Conservation (phyloP, 2,113 vertebrate genomes). For the Pandion haliaetus region DNA sequence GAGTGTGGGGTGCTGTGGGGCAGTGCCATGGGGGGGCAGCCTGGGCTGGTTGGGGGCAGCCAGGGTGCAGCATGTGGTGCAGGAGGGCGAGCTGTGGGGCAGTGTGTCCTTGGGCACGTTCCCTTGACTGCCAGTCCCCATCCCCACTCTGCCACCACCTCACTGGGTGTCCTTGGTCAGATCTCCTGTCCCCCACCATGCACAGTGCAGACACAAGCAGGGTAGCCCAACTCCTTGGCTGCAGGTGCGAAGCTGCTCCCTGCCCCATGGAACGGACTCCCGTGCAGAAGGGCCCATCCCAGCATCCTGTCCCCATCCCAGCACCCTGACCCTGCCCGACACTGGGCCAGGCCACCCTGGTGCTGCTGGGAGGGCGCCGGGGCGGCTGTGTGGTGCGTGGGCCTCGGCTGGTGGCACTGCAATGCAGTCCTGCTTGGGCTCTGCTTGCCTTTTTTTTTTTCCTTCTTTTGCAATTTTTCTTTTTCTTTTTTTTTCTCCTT, state of each 20-base stretch:
- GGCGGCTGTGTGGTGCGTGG: not conserved
- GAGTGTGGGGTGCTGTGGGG: not conserved
- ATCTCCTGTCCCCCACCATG: not conserved
- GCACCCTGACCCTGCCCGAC: not conserved
- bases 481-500: not conserved
- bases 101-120: rapidly evolving
- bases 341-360: rapidly evolving
- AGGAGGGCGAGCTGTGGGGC: not conserved
- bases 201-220: rapidly evolving
- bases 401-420: constrained; percentile 33
- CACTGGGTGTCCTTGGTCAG: not conserved
- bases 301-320: not conserved
- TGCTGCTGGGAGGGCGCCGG: not conserved
- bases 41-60: not conserved
- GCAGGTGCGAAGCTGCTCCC: not conserved
- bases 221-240: not conserved
- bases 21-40: not conserved
- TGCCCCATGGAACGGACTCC: not conserved
- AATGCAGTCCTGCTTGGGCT: constrained; percentile 57
- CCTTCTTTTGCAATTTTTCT: not conserved
- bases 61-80: not conserved
- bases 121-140: not conserved
- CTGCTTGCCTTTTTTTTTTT: not conserved
- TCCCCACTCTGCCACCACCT: not conserved
- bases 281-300: not conserved